phyloP scores from a whole-genome alignment of 2,797 vertebrate genomes.

The Gambusia yucatana region DNA sequence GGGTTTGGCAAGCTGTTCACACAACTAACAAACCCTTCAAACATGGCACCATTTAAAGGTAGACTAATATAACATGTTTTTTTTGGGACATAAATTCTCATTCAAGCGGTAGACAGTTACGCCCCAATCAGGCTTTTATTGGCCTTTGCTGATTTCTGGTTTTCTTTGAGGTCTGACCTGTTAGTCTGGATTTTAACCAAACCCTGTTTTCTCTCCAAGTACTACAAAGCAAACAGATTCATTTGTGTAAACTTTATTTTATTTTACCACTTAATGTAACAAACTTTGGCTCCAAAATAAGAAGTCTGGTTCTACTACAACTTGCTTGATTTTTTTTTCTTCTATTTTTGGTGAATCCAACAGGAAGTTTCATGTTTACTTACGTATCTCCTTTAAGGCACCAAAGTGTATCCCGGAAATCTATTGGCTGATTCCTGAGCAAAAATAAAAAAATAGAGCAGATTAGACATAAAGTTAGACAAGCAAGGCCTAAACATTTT shows the following conservation, averaged over 20 bases:
- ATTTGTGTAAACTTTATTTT: not conserved
- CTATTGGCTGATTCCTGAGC: not conserved
- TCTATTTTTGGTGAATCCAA: too few species aligned
- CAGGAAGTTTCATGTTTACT: too few species aligned
- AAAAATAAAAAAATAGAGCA: not conserved
- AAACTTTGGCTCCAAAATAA: not conserved
- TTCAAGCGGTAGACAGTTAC: not conserved
- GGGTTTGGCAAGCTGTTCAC: not conserved
- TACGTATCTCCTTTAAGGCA: too few species aligned
- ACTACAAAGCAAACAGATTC: not conserved
- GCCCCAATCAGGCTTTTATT: not conserved
- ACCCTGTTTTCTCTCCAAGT: not conserved
- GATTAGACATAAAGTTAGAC: not conserved
- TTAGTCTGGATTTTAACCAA: not conserved
- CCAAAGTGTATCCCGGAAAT: too few species aligned
- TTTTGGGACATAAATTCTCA: not conserved
- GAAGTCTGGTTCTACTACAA: not conserved
- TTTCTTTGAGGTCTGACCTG: not conserved
- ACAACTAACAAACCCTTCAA: not conserved
- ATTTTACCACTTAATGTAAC: not conserved
- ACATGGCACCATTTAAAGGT: not conserved
- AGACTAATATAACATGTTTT: not conserved
- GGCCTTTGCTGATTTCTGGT: not conserved
- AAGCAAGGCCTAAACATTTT: not conserved
- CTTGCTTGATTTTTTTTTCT: too few species aligned